phyloP scores from a whole-genome alignment of 92 coral and sea anemone species.

The Zoanthus gigantus region DNA sequence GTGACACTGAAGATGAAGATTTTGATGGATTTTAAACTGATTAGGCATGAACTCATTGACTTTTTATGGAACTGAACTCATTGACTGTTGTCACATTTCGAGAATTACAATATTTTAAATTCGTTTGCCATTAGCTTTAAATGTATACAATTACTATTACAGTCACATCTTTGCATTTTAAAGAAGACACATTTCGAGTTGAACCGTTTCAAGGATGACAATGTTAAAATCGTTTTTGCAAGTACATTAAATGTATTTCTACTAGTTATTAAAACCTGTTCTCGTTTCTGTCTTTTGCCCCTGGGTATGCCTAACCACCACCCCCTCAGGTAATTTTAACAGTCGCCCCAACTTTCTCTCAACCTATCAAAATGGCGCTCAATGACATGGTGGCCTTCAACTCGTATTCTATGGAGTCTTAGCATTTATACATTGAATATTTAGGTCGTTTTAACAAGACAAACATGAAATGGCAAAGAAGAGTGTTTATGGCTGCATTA shows the following conservation, averaged over 20 bases:
- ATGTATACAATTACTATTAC: constrained; percentile 32
- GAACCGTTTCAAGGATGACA: constrained; percentile 44
- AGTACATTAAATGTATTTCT: constrained; percentile 44
- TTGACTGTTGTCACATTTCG: constrained; percentile 32
- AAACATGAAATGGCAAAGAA: constrained; percentile 32
- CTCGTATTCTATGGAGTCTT: constrained; percentile 39
- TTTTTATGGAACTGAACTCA: constrained; percentile 23
- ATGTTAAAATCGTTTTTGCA: constrained; percentile 39
- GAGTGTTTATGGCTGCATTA: constrained; percentile 45
- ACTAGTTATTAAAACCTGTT: constrained; percentile 32
- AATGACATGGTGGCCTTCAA: constrained; percentile 23
- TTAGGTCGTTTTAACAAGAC: constrained; percentile 27
- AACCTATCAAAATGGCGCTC: constrained; percentile 51
- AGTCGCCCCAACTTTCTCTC: constrained; percentile 55
- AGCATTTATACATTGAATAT: constrained; percentile 43
- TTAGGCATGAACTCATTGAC: constrained; percentile 39
- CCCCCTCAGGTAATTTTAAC: constrained; percentile 46
- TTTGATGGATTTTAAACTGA: constrained; percentile 61
- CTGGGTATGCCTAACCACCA: constrained; percentile 37
- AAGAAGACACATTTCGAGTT: constrained; percentile 32
- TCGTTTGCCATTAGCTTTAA: constrained; percentile 27
- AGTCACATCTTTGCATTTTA: constrained; percentile 38
- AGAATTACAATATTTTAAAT: constrained; percentile 32
- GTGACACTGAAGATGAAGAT: constrained; percentile 62
- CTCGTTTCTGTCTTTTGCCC: constrained; percentile 23